These are phyloP conservation scores for Phaedon cochleariae DNA, from an alignment of 2,888 invertebrate genomes.

Conservation along the genomic window DNA sequence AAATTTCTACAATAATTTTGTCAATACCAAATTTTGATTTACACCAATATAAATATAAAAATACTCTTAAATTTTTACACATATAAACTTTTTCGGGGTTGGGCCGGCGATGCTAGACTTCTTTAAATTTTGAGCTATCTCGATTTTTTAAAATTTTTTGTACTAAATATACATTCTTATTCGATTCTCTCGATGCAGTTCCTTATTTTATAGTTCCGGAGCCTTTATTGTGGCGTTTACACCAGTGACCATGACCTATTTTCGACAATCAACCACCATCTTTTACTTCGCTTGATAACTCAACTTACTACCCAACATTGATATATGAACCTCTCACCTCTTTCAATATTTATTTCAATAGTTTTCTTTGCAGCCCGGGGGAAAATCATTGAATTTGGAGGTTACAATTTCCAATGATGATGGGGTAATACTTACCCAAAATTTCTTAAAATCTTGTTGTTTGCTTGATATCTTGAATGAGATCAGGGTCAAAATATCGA, in stretches of 20 bases:
- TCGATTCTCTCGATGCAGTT: conserved; percentile 63
- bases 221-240: conserved; percentile 60
- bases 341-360: too few relatives aligned
- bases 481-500: too few relatives aligned
- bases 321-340: neutral
- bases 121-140: conserved; percentile 64
- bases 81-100: conserved; percentile 60
- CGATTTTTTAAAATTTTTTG: conserved; percentile 60
- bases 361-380: too few relatives aligned
- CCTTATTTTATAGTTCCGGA: conserved; percentile 61
- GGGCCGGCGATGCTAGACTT: conserved; percentile 50
- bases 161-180: conserved; percentile 64
- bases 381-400: too few relatives aligned
- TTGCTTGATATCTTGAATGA: too few relatives aligned
- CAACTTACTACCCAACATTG: conserved; percentile 38
- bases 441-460: too few relatives aligned
- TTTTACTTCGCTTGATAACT: conserved; percentile 50
- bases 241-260: conserved; percentile 61
- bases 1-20: conserved; percentile 63
- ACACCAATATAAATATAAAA: conserved; percentile 66
- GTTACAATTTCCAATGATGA: too few relatives aligned
- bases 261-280: conserved; percentile 60
- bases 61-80: conserved; percentile 65
- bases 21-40: conserved; percentile 65
- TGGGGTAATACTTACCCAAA: too few relatives aligned